phyloP scores from a whole-genome alignment of 1,140 invertebrate species.

The Hesperophylax magnus region DNA sequence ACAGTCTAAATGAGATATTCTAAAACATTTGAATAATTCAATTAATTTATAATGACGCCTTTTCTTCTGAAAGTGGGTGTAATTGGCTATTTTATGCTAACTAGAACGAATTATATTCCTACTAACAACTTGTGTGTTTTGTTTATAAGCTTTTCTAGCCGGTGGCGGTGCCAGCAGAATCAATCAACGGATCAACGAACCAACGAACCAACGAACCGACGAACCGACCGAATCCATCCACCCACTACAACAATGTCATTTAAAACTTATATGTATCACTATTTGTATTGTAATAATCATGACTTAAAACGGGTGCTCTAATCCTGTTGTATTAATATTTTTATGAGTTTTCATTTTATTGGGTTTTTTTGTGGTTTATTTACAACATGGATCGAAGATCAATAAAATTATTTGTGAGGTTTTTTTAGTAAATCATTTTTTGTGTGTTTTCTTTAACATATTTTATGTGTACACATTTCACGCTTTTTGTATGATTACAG shows the following conservation, averaged over 20 bases:
- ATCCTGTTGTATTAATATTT: too few relatives aligned
- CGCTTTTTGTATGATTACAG: too few relatives aligned
- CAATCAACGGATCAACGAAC: slow-evolving; percentile 34
- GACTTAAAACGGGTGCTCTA: too few relatives aligned
- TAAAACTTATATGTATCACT: background rate
- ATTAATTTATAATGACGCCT: slow-evolving; percentile 14
- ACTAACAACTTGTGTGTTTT: slow-evolving; percentile 24
- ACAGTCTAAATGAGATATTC: too few relatives aligned
- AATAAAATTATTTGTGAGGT: too few relatives aligned
- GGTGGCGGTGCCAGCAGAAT: background rate
- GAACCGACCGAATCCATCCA: slow-evolving; percentile 6
- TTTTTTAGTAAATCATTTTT: too few relatives aligned
- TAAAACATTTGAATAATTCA: slow-evolving; percentile 3
- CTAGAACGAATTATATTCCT: slow-evolving; percentile 30
- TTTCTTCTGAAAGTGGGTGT: slow-evolving; percentile 20
- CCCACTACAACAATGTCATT: background rate
- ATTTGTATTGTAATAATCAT: too few relatives aligned
- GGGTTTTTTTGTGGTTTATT: too few relatives aligned
- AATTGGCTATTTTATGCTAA: slow-evolving; percentile 26
- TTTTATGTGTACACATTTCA: too few relatives aligned
- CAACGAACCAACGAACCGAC: slow-evolving; percentile 23
- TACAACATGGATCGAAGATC: too few relatives aligned
- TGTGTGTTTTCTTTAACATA: too few relatives aligned
- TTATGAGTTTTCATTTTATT: too few relatives aligned
- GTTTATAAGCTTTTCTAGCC: background rate